Percentiles rank a stretch among this genome's conserved stretches.
These are phyloP conservation scores for Drosophila tripunctata DNA, from an alignment of 2,888 invertebrate genomes.

Conservation along the genomic window DNA sequence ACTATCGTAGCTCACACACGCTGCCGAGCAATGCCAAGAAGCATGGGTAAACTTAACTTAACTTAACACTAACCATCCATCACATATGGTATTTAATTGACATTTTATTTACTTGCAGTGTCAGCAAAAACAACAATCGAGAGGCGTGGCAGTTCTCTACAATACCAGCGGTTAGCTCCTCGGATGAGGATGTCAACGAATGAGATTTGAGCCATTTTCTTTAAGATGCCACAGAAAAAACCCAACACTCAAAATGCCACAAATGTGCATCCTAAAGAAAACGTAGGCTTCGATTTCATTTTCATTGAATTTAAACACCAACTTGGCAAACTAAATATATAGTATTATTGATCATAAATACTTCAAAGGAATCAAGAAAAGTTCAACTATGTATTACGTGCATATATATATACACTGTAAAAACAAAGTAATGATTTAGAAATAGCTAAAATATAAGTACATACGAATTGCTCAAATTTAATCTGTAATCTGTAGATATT, in stretches of 20 bases:
- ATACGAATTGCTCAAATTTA: slow-evolving; percentile 25
- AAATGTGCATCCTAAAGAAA: slow-evolving; percentile 70
- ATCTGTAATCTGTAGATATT: slow-evolving; percentile 18
- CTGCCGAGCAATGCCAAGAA: slow-evolving; percentile 87
- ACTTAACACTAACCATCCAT: background rate
- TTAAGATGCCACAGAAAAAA: slow-evolving; percentile 76
- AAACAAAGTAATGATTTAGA: slow-evolving; percentile 19
- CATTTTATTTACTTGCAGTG: slow-evolving; percentile 75
- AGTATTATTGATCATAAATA: slow-evolving; percentile 1
- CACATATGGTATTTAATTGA: background rate
- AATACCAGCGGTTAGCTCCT: slow-evolving; percentile 86
- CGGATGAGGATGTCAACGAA: slow-evolving; percentile 84
- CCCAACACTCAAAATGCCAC: slow-evolving; percentile 21
- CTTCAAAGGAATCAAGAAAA: slow-evolving; percentile 4
- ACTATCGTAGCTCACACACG: slow-evolving; percentile 88
- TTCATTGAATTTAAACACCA: background rate
- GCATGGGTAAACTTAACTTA: slow-evolving; percentile 82
- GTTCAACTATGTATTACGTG: slow-evolving; percentile 7
- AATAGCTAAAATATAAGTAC: slow-evolving; percentile 9
- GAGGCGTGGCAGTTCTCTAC: slow-evolving; percentile 87
- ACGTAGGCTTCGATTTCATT: slow-evolving; percentile 58
- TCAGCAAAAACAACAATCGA: slow-evolving; percentile 85
- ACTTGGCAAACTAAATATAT: slow-evolving; percentile 9
- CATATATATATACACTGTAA: slow-evolving; percentile 23
- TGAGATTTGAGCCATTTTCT: slow-evolving; percentile 85